Evolutionary conservation across 2,797 vertebrate species (phyloP), one percentile per base, ranked within the genome.

Genomic region (Gorsachius magnificus): DNA sequence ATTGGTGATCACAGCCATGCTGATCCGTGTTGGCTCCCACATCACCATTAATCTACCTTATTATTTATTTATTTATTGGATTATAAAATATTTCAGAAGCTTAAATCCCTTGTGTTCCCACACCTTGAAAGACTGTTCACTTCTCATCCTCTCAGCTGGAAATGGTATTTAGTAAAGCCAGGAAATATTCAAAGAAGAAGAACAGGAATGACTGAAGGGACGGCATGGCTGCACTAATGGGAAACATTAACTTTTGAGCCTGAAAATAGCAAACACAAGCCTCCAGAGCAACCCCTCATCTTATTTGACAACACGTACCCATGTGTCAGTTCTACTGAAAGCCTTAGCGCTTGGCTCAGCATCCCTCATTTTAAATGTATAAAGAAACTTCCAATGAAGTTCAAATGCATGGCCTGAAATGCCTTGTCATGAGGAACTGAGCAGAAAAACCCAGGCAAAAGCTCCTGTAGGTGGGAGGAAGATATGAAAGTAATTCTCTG

Each of bases 361-460:
- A 66, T 28, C 35, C 41, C 18, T 84, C 45, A 56, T 84, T 94
- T 93, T 53, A 88, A 69, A 90, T 16, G 10, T 16, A 54, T 29
- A 87, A 90, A 81, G 70, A 83, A 93, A 77, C 71, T 90, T 95
- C 46, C 71, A 90, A 0, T 0, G 0, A 90, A 80, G 51, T 93
- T 83, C 53, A 89, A 60, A 85, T 48, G 46, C 4, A 1, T 0
- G 29, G 60, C 71, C 90, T 96, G 83, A 89, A 89, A 83, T 80
- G 64, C 83, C 88, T 93, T 87, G 71, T 91, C 86, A 64, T 75
- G 83, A 88, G 33, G 50, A 95, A 50, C 53, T 83, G 57, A 85
- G n/a, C 16, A 93, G 87, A 95, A 80, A 95, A 92, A 65, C 16
- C 41, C 74, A 92, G 75, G 86, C 78, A 92, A 92, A 85, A 90